Conservation (phyloP, 2,888 invertebrate species). For the Leptura quadrifasciata region DNA sequence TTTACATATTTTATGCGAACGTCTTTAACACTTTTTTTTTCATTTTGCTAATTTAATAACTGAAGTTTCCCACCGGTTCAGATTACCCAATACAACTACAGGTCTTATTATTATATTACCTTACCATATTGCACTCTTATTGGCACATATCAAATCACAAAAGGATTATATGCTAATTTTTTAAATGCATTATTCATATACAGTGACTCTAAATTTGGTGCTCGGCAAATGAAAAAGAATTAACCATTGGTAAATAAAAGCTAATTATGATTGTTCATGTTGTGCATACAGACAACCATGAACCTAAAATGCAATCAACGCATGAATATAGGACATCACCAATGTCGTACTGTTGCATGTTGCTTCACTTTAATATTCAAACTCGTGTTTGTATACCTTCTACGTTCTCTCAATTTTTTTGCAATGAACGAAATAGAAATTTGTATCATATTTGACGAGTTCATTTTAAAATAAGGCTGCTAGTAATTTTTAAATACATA, state of each 20-base stretch:
- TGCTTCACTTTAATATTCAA: background rate
- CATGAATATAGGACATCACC: background rate
- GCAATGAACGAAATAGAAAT: too few species aligned
- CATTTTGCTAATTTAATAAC: background rate
- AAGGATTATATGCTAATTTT: slow-evolving; percentile 31
- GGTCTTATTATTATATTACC: background rate
- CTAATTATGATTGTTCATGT: background rate
- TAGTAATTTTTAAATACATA: too few species aligned
- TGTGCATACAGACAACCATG: slow-evolving; percentile 2
- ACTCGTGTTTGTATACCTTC: too few species aligned
- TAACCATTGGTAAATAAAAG: background rate
- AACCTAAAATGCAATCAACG: background rate
- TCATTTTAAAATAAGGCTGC: too few species aligned
- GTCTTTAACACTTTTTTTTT: background rate
- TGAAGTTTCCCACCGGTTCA: background rate
- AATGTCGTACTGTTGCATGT: background rate
- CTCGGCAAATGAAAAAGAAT: background rate
- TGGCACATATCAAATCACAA: background rate
- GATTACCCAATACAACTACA: background rate
- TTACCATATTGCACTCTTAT: background rate
- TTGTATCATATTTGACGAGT: too few species aligned
- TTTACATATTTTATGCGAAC: background rate
- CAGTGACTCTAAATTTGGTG: slow-evolving; percentile 27
- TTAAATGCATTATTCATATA: slow-evolving; percentile 32
- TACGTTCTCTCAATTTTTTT: too few species aligned